These are phyloP conservation scores for Rana temporaria DNA, from an alignment of 2,113 vertebrate species.

Conservation along the genomic window DNA sequence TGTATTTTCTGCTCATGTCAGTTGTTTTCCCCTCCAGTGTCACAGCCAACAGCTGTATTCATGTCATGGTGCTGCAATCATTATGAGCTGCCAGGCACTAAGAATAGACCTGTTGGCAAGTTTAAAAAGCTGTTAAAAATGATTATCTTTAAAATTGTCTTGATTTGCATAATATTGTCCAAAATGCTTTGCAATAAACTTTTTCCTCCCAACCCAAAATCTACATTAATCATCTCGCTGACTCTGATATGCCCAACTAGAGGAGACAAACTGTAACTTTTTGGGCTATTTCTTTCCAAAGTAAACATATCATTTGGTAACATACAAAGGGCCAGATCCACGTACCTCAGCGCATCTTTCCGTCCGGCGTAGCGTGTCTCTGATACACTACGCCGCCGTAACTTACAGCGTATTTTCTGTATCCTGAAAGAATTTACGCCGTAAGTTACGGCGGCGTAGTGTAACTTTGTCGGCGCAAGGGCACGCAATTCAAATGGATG, in stretches of 20 bases:
- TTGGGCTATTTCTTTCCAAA: slow-evolving; percentile 3
- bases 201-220: slow-evolving; percentile 27
- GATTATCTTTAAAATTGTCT: slow-evolving; percentile 22
- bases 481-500: too few relatives aligned
- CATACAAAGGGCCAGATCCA: too few relatives aligned
- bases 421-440: too few relatives aligned
- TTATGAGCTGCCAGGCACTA: neutral
- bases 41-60: neutral
- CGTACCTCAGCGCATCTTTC: too few relatives aligned
- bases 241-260: slow-evolving; percentile 21
- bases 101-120: slow-evolving; percentile 24
- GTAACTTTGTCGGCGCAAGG: too few relatives aligned
- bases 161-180: slow-evolving; percentile 29
- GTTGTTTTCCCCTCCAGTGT: neutral
- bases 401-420: too few relatives aligned
- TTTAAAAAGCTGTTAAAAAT: slow-evolving; percentile 20
- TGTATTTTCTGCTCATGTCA: neutral
- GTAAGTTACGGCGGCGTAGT: too few relatives aligned
- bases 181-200: slow-evolving; percentile 25
- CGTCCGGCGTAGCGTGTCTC: too few relatives aligned
- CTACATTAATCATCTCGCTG: slow-evolving; percentile 1
- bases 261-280: slow-evolving; percentile 23
- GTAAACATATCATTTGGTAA: slow-evolving; percentile 1
- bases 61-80: neutral
- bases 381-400: too few relatives aligned